Evolutionary conservation across 1,140 invertebrate species (phyloP).

Genomic region (Micrasema minimum): DNA sequence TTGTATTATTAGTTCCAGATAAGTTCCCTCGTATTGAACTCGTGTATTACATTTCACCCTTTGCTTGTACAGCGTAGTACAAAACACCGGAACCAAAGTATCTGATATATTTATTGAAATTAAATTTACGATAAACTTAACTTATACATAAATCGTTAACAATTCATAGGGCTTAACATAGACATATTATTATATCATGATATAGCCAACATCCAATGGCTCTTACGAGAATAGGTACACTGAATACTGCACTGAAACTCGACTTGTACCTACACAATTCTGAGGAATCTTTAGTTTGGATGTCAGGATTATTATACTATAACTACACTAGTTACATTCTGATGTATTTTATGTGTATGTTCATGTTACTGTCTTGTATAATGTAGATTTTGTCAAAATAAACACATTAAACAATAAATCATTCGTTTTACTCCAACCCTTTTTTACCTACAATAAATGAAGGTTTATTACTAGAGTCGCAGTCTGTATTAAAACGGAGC

Average conservation of each 20-base stretch:
- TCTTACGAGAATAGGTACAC: not conserved
- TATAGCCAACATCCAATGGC: slow-evolving; percentile 23
- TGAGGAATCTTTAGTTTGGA: slow-evolving; percentile 29
- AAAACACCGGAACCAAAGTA: slow-evolving; percentile 35
- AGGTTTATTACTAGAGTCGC: too few species aligned
- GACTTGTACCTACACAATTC: slow-evolving; percentile 20
- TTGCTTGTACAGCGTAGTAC: slow-evolving; percentile 34
- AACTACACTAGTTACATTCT: slow-evolving; percentile 40
- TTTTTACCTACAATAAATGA: too few species aligned
- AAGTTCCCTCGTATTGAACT: too few species aligned
- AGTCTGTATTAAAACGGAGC: too few species aligned
- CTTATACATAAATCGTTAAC: not conserved
- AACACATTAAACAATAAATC: slow-evolving; percentile 50
- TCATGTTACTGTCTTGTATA: slow-evolving; percentile 55
- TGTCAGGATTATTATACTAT: slow-evolving; percentile 21
- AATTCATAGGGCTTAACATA: slow-evolving; percentile 23
- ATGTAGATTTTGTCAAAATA: slow-evolving; percentile 68
- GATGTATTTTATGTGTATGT: slow-evolving; percentile 49
- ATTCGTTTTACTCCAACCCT: too few species aligned
- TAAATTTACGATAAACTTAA: slow-evolving; percentile 12
- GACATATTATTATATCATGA: slow-evolving; percentile 29
- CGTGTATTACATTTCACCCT: slow-evolving; percentile 1
- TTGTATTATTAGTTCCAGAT: too few species aligned
- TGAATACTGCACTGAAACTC: slow-evolving; percentile 25
- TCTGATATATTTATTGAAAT: slow-evolving; percentile 30